These are phyloP conservation scores for Mastigias papua DNA, from an alignment of 30 jellyfish, hydroid and myxozoan genomes.

Conservation along the genomic window DNA sequence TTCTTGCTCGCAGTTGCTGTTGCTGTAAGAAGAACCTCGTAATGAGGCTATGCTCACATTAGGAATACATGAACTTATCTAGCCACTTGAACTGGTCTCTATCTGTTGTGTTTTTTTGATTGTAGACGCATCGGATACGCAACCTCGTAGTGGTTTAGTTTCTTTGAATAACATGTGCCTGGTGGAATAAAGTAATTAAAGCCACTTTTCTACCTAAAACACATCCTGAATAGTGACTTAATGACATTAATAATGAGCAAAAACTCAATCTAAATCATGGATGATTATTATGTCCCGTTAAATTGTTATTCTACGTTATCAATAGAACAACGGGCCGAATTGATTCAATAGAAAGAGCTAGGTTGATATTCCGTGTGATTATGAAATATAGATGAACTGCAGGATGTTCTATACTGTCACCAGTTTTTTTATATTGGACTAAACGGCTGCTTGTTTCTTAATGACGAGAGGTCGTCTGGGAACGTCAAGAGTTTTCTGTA, in stretches of 20 bases:
- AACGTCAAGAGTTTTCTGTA: background rate
- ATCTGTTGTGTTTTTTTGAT: too few relatives aligned
- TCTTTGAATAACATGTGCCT: background rate
- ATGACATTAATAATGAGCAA: background rate
- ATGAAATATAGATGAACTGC: conserved; percentile 52
- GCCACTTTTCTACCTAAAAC: background rate
- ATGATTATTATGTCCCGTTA: background rate
- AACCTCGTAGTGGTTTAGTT: background rate
- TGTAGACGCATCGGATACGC: too few relatives aligned
- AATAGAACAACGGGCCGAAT: conserved; percentile 26
- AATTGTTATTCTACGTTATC: background rate
- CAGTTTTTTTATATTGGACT: conserved; percentile 17
- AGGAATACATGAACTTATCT: too few relatives aligned
- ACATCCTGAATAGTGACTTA: background rate
- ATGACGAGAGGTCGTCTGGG: background rate
- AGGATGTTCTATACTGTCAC: conserved; percentile 34
- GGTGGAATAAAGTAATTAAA: background rate
- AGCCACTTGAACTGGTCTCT: too few relatives aligned
- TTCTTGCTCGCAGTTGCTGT: too few relatives aligned
- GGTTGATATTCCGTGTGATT: conserved; percentile 33
- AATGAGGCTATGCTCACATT: too few relatives aligned
- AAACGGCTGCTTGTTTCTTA: background rate
- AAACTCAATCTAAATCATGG: background rate
- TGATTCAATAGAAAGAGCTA: conserved; percentile 37
- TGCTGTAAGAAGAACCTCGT: too few relatives aligned